Evolutionary conservation across 53 echinoderm and acorn worm genomes (phyloP).

Genomic region (Paracentrotus lividus): DNA sequence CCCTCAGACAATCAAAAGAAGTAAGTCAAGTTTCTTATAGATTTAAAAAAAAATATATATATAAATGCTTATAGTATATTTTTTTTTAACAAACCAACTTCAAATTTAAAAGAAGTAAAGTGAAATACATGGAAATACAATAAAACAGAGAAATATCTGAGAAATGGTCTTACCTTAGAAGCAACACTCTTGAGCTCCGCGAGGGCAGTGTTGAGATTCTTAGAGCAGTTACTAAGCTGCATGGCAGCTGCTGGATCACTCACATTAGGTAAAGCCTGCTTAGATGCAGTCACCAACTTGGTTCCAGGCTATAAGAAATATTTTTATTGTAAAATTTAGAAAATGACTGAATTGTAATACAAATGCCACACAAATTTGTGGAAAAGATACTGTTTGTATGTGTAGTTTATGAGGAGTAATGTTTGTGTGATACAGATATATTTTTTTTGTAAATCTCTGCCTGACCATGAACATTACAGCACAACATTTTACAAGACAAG

Average conservation of each 20-base stretch:
- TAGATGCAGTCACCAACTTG: conserved; percentile 85
- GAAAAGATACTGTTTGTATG: too few relatives aligned
- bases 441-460: too few relatives aligned
- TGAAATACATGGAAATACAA: neutral
- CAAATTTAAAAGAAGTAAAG: neutral
- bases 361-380: neutral
- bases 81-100: neutral
- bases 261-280: conserved; percentile 90
- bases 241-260: conserved; percentile 88
- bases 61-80: too few relatives aligned
- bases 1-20: too few relatives aligned
- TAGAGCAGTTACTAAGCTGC: conserved; percentile 90
- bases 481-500: too few relatives aligned
- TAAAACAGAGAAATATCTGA: neutral
- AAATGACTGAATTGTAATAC: too few relatives aligned
- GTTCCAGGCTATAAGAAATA: conserved; percentile 79
- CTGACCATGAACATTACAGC: too few relatives aligned
- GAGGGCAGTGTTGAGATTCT: conserved; percentile 88
- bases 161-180: conserved; percentile 77
- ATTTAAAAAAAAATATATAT: too few relatives aligned
- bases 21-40: too few relatives aligned
- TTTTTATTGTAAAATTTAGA: too few relatives aligned
- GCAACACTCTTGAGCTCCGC: conserved; percentile 88
- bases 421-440: too few relatives aligned
- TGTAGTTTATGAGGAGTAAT: too few relatives aligned